Base-by-base conservation (phyloP, 1,140 invertebrate species). In the Drosophila bocqueti region DNA sequence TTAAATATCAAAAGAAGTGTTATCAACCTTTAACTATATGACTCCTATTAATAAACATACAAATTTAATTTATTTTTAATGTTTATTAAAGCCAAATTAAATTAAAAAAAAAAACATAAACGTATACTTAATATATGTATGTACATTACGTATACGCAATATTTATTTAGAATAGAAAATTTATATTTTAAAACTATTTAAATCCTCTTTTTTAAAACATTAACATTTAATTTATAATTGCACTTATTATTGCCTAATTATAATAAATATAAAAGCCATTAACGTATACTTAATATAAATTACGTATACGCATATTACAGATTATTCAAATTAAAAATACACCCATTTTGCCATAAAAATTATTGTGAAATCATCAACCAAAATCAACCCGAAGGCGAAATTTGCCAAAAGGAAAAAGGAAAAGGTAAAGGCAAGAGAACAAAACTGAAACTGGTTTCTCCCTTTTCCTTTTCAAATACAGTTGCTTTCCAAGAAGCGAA, bases 391-490 rank as follows among this genome's bases (percentile, higher is more conserved):
- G 40, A 81, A 71, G 58, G 46, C 54, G 54, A 75, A 74, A 82
- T 79, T 73, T 73, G 67, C 69, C 68, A 87, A 80, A 86, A 83
- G 72, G 76, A 87, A 24, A 87, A 80, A 77, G 83, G 80, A 77
- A 55, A 55, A 38, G 87, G 24, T 43, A 62, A 61, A 43, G 26
- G 16, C 42, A 38, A 58, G 36, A 77, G 36, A 77, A 65, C 29
- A 89, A 77, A 84, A 79, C 81, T 65, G 66, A 76, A 89, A 89
- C 84, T 89, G 85, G 85, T 89, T 89, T 89, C 81, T 89, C 84
- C 84, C 84, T 89, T 89, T 89, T 90, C 85, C 84, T 89, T 89
- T 89, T 89, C 79, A 89, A 89, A 84, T 90, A 89, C 84, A 89
- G 84, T 89, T 89, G 81, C 71, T 90, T 89, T 79, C 65, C 49